phyloP scores from a whole-genome alignment of 1,140 invertebrate species.

The Achatina immaculata region DNA sequence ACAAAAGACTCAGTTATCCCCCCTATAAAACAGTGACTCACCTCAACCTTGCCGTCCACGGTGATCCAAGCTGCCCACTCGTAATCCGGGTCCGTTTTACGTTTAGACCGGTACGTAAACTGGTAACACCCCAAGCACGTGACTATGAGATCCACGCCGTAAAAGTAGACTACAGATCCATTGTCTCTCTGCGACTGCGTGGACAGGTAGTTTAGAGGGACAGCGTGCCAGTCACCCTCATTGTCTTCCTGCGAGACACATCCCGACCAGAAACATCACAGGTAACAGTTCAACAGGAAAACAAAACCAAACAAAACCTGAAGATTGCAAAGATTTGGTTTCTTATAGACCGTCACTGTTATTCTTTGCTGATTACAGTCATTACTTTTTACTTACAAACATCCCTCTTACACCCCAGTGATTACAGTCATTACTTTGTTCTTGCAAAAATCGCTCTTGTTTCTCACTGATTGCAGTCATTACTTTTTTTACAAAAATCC shows the following conservation, averaged over 20 bases:
- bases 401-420: neutral
- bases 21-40: neutral
- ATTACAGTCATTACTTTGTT: neutral
- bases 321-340: neutral
- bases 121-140: slow-evolving; percentile 5
- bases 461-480: too few relatives aligned
- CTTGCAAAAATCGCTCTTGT: too few relatives aligned
- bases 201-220: neutral
- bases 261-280: neutral
- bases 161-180: neutral
- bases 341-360: neutral
- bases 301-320: neutral
- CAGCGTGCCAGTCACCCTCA: slow-evolving; percentile 7
- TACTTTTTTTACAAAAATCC: too few relatives aligned
- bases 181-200: neutral
- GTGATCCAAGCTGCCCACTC: neutral
- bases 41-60: neutral
- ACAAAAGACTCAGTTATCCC: neutral
- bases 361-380: neutral
- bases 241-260: slow-evolving; percentile 9
- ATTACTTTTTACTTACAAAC: neutral
- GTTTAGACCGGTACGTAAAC: neutral
- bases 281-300: neutral
- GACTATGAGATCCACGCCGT: slow-evolving; percentile 9
- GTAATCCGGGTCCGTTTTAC: neutral